Percentiles rank a stretch among this genome's conserved stretches.
phyloP scores from a whole-genome alignment of 2,113 vertebrate species.

The Lucifuga dentata region DNA sequence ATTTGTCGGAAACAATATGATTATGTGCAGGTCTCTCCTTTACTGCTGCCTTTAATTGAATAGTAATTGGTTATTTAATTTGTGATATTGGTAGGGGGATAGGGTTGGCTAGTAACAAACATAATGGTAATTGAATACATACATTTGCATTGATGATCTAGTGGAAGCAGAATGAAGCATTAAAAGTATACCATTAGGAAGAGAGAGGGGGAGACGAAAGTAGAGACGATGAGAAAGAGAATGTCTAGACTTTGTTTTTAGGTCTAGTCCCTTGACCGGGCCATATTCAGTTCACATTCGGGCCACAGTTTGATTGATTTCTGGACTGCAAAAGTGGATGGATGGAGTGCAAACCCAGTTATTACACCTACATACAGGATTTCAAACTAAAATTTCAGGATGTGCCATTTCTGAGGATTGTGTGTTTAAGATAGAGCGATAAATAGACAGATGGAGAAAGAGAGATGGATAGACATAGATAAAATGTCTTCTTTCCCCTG shows the following conservation, averaged over 20 bases:
- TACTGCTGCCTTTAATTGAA: background rate
- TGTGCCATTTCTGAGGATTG: too few species aligned
- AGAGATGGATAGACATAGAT: background rate
- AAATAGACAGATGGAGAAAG: background rate
- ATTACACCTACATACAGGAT: too few species aligned
- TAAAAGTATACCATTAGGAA: conserved; percentile 12
- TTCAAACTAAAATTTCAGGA: too few species aligned
- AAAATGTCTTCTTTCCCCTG: background rate
- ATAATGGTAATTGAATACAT: conserved; percentile 48
- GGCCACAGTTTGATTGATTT: conserved; percentile 15
- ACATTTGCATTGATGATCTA: conserved; percentile 60
- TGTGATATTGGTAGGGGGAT: background rate
- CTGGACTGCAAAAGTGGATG: background rate
- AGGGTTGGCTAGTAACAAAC: conserved; percentile 13
- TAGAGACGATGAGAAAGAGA: too few species aligned
- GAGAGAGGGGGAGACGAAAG: background rate
- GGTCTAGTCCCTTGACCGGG: background rate
- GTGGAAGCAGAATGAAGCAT: conserved; percentile 32
- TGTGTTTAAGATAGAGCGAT: too few species aligned
- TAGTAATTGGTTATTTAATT: conserved; percentile 11
- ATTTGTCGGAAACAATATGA: too few species aligned
- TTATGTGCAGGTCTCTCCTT: background rate
- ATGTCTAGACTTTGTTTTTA: background rate
- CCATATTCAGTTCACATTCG: conserved; percentile 19
- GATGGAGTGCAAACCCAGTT: too few species aligned